These are phyloP conservation scores for Calonectris borealis DNA, from an alignment of 2,113 vertebrate genomes.

Conservation along the genomic window DNA sequence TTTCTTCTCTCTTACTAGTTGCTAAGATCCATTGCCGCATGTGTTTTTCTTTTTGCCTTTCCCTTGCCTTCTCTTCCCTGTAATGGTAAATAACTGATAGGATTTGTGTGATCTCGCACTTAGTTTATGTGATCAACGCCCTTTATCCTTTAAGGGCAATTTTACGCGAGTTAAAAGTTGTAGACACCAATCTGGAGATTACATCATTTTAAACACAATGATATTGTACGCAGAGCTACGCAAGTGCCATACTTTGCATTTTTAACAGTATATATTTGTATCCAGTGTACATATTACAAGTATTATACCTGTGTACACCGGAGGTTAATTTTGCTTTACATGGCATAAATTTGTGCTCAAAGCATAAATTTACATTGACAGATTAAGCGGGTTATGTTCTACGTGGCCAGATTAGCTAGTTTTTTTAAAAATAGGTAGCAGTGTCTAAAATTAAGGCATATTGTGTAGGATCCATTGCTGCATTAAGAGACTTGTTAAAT, in stretches of 20 bases:
- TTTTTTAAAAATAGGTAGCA: neutral
- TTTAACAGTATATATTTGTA: neutral
- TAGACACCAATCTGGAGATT: neutral
- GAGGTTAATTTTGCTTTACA: neutral
- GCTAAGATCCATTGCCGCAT: neutral
- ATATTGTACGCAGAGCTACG: neutral
- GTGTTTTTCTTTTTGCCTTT: neutral
- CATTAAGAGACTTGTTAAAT: neutral
- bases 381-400: conserved; percentile 10
- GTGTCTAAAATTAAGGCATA: neutral
- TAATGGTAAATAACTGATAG: neutral
- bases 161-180: neutral
- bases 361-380: neutral
- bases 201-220: rapidly evolving
- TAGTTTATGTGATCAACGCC: neutral
- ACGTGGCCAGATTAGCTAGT: neutral
- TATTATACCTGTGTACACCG: neutral
- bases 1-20: neutral
- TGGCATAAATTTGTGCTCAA: neutral
- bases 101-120: neutral
- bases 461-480: neutral
- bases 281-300: neutral
- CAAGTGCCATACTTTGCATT: neutral
- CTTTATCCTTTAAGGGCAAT: neutral
- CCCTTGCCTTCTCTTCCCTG: neutral